Base-by-base conservation (phyloP, 2,113 vertebrate species). In the Edolisoma coerulescens region DNA sequence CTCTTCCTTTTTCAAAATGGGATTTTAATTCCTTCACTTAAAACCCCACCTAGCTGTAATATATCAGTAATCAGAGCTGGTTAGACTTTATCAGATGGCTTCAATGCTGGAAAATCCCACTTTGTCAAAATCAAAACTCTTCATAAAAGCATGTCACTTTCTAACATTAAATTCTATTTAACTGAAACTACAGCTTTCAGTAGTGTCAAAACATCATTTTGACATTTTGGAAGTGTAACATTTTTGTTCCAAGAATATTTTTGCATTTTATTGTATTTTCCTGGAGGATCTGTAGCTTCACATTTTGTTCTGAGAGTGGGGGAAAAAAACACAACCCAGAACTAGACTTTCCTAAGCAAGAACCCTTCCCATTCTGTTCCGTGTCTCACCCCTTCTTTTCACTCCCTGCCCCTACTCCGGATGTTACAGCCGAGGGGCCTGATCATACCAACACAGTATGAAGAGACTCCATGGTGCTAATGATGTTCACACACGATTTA, bases 201-300 rank as follows among this genome's bases (percentile, higher is more conserved):
- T 77, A 90, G 84, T 90, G 90, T 96, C 95, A 94, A 96, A 95
- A 96, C 82, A 93, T 73, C 50, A 44, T 81, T 96, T 86, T 95
- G 92, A 95, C 85, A 90, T 90, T 93, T 85, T 86, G 56, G 30
- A 82, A 94, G 80, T 27, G 59, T 68, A 96, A 88, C 56, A 30
- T 77, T 93, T 87, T 83, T 63, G 67, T 86, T 96, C 90, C 82
- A 95, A 90, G 79, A 85, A 87, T 78, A 80, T 84, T 79, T 95
- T 87, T 96, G 80, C 85, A 85, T 90, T 94, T 96, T 50, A 70
- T 78, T 94, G 54, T 92, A 41, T 86, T 93, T 93, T 85, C 32
- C 64, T 63, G 35, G 56, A 71, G 83, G 84, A 88, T 77, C 73
- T 84, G 63, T 92, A 95, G 35, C 73, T 50, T 92, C 50, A 49